Evolutionary conservation across 2,797 vertebrate genomes (phyloP).

Genomic region (Tarsius wallacei): DNA sequence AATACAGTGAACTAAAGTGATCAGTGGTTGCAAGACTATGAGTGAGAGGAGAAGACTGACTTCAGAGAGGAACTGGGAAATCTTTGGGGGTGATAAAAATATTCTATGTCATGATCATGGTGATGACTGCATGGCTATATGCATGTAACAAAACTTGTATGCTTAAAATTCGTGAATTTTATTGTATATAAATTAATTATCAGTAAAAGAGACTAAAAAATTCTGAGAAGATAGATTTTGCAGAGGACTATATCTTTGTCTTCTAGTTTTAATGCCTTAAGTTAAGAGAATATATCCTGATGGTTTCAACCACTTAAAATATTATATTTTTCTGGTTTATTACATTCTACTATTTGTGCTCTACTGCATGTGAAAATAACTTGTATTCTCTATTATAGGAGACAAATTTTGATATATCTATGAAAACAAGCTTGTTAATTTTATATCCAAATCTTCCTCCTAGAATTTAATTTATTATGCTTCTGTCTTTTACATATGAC

Average conservation of each 20-base stretch:
- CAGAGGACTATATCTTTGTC: neutral
- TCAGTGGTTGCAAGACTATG: too few species aligned
- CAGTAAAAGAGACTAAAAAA: neutral
- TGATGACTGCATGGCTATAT: neutral
- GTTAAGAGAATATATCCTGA: neutral
- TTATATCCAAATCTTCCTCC: slow-evolving; percentile 15
- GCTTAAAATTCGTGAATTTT: slow-evolving; percentile 30
- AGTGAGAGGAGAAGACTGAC: neutral
- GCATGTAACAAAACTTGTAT: neutral
- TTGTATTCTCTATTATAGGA: neutral
- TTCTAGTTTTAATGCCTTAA: slow-evolving; percentile 4
- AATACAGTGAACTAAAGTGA: neutral
- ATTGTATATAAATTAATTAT: neutral
- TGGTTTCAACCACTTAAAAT: slow-evolving; percentile 49
- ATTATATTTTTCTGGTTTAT: neutral
- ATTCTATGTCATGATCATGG: neutral
- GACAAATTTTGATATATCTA: neutral
- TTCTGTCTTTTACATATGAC: neutral
- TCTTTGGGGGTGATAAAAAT: neutral
- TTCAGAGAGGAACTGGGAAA: neutral
- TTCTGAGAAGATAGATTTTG: slow-evolving; percentile 1
- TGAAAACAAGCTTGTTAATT: slow-evolving; percentile 48
- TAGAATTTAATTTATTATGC: slow-evolving; percentile 54
- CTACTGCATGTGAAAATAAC: slow-evolving; percentile 1
- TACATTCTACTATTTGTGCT: neutral